Percentiles rank a stretch among this genome's conserved stretches.
phyloP scores from a whole-genome alignment of 2,797 vertebrate species.

The Hydrolagus colliei region DNA sequence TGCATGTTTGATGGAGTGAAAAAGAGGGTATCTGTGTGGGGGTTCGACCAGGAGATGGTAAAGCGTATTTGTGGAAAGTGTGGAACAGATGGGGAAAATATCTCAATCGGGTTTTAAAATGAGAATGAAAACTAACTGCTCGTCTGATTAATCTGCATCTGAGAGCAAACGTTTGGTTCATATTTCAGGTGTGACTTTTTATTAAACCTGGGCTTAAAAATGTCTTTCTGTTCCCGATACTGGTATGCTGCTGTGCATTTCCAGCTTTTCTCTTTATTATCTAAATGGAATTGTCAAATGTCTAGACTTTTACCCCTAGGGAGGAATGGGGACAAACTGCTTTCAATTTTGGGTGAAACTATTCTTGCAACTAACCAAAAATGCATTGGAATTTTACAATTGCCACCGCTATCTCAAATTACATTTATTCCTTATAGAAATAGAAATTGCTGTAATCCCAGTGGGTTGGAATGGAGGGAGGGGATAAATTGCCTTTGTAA shows the following conservation, averaged over 20 bases:
- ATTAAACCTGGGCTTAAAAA: too few relatives aligned
- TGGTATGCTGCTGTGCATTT: too few relatives aligned
- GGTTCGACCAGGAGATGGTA: constrained; percentile 36
- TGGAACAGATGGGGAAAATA: background rate
- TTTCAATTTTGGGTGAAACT: background rate
- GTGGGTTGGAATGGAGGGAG: background rate
- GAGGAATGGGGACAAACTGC: too few relatives aligned
- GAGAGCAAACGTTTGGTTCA: too few relatives aligned
- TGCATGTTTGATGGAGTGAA: constrained; percentile 35
- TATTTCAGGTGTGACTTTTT: too few relatives aligned
- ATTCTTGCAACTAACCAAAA: background rate
- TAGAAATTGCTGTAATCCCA: background rate
- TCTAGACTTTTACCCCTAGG: background rate
- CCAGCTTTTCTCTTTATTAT: background rate
- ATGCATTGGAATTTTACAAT: background rate
- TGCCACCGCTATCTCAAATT: background rate
- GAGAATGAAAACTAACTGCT: too few relatives aligned
- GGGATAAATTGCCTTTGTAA: too few relatives aligned
- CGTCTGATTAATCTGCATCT: too few relatives aligned
- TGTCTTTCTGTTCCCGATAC: too few relatives aligned
- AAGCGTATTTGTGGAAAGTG: background rate
- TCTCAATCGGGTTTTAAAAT: too few relatives aligned
- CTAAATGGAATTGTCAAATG: background rate
- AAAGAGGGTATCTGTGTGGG: constrained; percentile 33
- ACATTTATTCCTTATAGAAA: background rate